Percentiles rank a stretch among this genome's conserved stretches.
These are phyloP conservation scores for Nectonema munidae DNA, from an alignment of 2,888 invertebrate genomes.

Conservation along the genomic window DNA sequence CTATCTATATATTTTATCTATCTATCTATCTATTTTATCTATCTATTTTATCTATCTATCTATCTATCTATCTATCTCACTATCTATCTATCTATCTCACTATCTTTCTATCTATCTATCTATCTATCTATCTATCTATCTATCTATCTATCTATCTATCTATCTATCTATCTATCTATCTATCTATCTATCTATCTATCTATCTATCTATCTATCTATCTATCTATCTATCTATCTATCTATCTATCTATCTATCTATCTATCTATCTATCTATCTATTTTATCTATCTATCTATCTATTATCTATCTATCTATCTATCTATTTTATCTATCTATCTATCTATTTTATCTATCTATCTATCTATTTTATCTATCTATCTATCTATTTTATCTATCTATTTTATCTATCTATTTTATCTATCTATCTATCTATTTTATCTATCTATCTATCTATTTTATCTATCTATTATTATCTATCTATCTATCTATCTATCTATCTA, in stretches of 20 bases:
- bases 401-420: too few relatives aligned
- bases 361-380: slow-evolving; percentile 5
- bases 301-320: slow-evolving; percentile 5
- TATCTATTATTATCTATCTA: slow-evolving; percentile 1
- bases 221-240: slow-evolving; percentile 5
- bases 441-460: slow-evolving; percentile 5
- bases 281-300: slow-evolving; percentile 1
- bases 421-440: slow-evolving; percentile 1
- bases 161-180: slow-evolving; percentile 5
- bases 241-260: slow-evolving; percentile 5
- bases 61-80: slow-evolving; percentile 1
- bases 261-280: slow-evolving; percentile 5
- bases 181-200: slow-evolving; percentile 5
- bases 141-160: slow-evolving; percentile 5
- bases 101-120: slow-evolving; percentile 1
- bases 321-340: slow-evolving; percentile 5
- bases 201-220: slow-evolving; percentile 5
- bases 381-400: slow-evolving; percentile 5
- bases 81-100: slow-evolving; percentile 1
- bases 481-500: slow-evolving; percentile 5
- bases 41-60: slow-evolving; percentile 5
- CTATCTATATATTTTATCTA: slow-evolving; percentile 1
- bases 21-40: slow-evolving; percentile 5
- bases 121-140: slow-evolving; percentile 5
- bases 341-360: slow-evolving; percentile 5